phyloP scores from a whole-genome alignment of 2,797 vertebrate genomes.

The Odontamblyopus rebecca region DNA sequence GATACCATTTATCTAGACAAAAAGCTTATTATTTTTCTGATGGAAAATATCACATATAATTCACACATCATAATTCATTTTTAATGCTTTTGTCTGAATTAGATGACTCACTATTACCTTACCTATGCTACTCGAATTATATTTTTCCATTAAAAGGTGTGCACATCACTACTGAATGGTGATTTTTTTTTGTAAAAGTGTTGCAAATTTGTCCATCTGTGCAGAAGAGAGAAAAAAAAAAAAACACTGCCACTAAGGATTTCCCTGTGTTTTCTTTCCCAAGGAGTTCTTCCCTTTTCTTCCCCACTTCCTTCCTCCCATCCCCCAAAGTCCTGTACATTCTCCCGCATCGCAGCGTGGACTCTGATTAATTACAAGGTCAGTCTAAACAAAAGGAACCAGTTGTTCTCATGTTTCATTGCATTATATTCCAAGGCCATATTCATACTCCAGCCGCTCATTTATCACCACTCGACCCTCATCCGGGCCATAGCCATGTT shows the following conservation, averaged over 20 bases:
- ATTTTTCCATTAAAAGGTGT: background rate
- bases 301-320: constrained; percentile 27
- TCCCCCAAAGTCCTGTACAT: constrained; percentile 51
- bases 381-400: constrained; percentile 74
- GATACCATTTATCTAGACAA: background rate
- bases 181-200: background rate
- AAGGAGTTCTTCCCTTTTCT: constrained; percentile 42
- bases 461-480: constrained; percentile 69
- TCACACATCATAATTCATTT: background rate
- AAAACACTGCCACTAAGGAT: constrained; percentile 1
- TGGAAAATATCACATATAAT: background rate
- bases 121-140: background rate
- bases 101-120: background rate
- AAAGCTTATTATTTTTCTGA: background rate
- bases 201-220: too few species aligned
- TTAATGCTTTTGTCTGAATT: background rate
- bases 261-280: constrained; percentile 36
- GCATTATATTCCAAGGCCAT: constrained; percentile 65
- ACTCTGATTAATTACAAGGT: constrained; percentile 79
- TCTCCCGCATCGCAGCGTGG: constrained; percentile 40
- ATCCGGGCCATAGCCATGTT: constrained; percentile 42
- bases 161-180: background rate
- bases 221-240: background rate
- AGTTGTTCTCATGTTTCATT: constrained; percentile 67
- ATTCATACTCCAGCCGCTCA: constrained; percentile 67